These are phyloP conservation scores for Tychaedon coryphoeus DNA, from an alignment of 2,113 vertebrate species.

Conservation along the genomic window DNA sequence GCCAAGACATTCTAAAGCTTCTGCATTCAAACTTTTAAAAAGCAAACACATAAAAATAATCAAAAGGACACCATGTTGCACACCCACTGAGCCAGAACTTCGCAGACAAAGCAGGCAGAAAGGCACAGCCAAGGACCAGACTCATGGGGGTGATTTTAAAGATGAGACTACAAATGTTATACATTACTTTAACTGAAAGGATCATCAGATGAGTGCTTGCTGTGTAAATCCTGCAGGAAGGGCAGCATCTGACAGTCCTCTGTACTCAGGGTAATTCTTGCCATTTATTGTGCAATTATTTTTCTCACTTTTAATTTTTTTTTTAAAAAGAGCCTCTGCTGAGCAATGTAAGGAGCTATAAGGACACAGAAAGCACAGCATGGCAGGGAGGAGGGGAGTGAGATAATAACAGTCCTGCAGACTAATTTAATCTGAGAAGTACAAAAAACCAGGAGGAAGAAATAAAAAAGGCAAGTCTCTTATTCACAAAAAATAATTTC, in stretches of 20 bases:
- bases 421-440: neutral
- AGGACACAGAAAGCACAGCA: neutral
- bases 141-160: neutral
- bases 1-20: constrained; percentile 45
- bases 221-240: constrained; percentile 20
- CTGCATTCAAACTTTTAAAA: constrained; percentile 32
- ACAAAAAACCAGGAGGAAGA: neutral
- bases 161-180: neutral
- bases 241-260: neutral
- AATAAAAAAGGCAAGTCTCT: neutral
- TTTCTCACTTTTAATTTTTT: neutral
- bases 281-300: constrained; percentile 25
- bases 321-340: neutral
- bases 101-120: neutral
- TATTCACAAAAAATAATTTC: neutral
- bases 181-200: neutral
- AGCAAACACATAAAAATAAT: constrained; percentile 45
- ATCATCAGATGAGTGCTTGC: constrained; percentile 6
- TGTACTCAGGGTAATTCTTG: neutral
- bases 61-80: neutral
- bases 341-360: neutral
- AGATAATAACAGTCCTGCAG: neutral
- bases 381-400: neutral
- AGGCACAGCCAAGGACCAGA: neutral
- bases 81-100: constrained; percentile 5